Percentiles rank a stretch among this genome's conserved stretches.
Conservation (phyloP, 2,113 vertebrate genomes). For the Coracopsis vasa region DNA sequence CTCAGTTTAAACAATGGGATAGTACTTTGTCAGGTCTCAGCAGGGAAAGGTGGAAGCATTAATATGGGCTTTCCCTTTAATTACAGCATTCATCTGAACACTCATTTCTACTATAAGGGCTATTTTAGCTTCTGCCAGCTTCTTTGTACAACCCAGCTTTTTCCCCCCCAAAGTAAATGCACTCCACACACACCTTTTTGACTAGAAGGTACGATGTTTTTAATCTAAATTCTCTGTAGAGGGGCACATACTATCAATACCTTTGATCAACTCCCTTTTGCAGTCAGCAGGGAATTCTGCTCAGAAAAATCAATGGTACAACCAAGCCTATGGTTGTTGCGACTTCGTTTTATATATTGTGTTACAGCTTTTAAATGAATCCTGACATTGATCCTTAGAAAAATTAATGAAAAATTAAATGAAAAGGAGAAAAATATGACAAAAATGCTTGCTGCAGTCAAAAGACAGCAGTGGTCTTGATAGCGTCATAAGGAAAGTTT, state of each 20-base stretch:
- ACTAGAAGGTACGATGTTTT: neutral
- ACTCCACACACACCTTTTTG: neutral
- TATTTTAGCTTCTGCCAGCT: neutral
- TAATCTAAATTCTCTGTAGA: neutral
- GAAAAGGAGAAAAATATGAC: slow-evolving; percentile 1
- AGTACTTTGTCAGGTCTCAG: neutral
- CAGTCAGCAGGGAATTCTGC: slow-evolving; percentile 4
- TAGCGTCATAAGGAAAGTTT: slow-evolving; percentile 9
- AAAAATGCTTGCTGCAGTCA: slow-evolving; percentile 12
- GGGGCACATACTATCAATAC: neutral
- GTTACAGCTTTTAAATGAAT: slow-evolving; percentile 18
- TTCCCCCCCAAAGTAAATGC: neutral
- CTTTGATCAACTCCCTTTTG: neutral
- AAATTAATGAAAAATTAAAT: slow-evolving; percentile 13
- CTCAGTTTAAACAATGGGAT: neutral
- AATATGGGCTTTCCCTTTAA: neutral
- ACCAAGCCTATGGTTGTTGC: neutral
- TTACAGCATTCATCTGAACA: neutral
- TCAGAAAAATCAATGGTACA: slow-evolving; percentile 4
- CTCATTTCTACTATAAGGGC: neutral
- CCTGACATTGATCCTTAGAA: neutral
- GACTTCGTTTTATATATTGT: neutral
- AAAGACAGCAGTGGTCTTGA: neutral
- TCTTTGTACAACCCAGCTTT: neutral
- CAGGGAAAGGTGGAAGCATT: neutral